A percentile compares a stretch with the other conserved stretches of the same genome.
These are phyloP conservation scores for Charina bottae DNA, from an alignment of 2,113 vertebrate species.

Conservation along the genomic window DNA sequence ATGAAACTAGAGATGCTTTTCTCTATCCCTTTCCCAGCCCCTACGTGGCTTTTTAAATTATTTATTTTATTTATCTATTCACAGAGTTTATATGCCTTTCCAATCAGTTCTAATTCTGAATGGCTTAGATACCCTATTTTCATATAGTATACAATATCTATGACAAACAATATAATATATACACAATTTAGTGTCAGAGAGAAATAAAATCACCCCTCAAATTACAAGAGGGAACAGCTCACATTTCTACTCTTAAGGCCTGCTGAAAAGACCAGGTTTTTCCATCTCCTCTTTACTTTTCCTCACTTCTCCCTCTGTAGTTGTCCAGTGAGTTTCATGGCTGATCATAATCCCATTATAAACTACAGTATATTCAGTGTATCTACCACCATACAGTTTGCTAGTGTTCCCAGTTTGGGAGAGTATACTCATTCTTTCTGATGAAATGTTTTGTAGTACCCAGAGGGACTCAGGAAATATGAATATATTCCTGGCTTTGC, in stretches of 20 bases:
- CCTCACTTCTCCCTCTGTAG: not conserved
- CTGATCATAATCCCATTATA: not conserved
- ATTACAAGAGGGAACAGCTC: not conserved
- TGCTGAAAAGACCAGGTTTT: not conserved
- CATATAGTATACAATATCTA: not conserved
- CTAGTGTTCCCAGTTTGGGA: not conserved
- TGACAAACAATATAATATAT: not conserved
- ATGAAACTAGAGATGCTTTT: not conserved
- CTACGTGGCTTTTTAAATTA: not conserved
- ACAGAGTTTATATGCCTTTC: not conserved
- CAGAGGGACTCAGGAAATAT: constrained; percentile 78
- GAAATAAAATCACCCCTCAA: not conserved
- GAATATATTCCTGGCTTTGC: constrained; percentile 82
- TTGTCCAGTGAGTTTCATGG: not conserved
- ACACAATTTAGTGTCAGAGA: not conserved
- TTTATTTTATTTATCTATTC: not conserved
- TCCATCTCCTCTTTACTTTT: not conserved
- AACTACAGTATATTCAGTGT: not conserved
- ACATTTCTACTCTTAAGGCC: not conserved
- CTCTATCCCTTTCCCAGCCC: not conserved
- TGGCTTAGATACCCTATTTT: not conserved
- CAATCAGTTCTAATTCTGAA: not conserved
- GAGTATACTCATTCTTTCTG: not conserved
- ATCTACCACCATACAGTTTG: not conserved
- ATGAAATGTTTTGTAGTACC: constrained; percentile 72